Evolutionary conservation across 2,888 invertebrate genomes (phyloP).

Genomic region (Caenorhabditis sp.): DNA sequence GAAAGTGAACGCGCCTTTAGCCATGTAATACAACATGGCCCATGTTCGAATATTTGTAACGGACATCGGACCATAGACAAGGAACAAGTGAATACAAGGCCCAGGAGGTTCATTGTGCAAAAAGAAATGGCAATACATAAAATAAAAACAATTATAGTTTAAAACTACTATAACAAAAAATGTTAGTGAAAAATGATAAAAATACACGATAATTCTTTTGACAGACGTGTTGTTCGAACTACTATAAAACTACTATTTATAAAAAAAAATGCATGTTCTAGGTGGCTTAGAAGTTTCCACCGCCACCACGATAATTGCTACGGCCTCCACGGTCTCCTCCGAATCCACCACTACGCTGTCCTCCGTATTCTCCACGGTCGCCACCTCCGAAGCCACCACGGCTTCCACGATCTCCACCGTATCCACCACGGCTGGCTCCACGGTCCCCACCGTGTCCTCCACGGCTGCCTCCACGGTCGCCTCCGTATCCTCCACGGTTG

Average conservation of each 20-base stretch:
- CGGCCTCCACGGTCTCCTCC: conserved; percentile 1
- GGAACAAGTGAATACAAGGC: background rate
- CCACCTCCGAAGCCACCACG: background rate
- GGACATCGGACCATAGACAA: background rate
- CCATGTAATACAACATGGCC: too few species aligned
- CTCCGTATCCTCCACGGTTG: background rate
- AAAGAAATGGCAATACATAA: background rate
- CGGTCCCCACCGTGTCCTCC: background rate
- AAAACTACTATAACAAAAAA: conserved; percentile 5
- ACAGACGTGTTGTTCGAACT: background rate
- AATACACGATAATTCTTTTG: background rate
- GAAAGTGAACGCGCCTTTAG: conserved; percentile 31
- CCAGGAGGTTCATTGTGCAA: background rate
- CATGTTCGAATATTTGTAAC: background rate
- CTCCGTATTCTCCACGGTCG: background rate
- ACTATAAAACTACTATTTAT: background rate
- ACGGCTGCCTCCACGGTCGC: conserved; percentile 4
- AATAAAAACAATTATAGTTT: background rate
- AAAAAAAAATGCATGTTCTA: background rate
- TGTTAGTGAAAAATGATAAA: conserved; percentile 13
- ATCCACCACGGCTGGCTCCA: background rate
- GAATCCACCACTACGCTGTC: background rate
- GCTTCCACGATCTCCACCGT: conserved; percentile 3
- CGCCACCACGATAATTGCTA: background rate
- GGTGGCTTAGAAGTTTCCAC: background rate